These are phyloP conservation scores for Sesia apiformis DNA, from an alignment of 2,888 invertebrate species.

Conservation along the genomic window DNA sequence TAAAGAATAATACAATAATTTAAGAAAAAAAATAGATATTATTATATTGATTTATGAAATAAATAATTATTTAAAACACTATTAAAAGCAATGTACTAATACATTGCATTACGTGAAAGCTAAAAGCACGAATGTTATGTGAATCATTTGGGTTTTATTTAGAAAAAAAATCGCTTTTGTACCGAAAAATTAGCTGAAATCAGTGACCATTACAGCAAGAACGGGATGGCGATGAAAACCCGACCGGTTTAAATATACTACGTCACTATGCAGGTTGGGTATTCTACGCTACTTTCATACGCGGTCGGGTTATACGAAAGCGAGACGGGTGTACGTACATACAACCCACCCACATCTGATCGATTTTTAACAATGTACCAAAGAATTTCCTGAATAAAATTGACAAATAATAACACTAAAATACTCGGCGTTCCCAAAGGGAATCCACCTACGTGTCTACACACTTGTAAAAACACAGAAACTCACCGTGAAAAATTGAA, in stretches of 20 bases:
- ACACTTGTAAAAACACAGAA: constrained; percentile 29
- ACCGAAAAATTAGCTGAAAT: constrained; percentile 11
- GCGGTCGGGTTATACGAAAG: constrained; percentile 50
- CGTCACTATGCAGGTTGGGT: constrained; percentile 33
- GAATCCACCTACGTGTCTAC: constrained; percentile 18
- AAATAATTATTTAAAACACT: no score
- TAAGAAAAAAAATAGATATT: no score
- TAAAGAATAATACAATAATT: no score
- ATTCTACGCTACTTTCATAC: constrained; percentile 48
- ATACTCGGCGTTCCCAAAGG: constrained; percentile 13
- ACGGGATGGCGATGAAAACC: constrained; percentile 37
- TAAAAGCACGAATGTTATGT: no score
- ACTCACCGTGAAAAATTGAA: constrained; percentile 60
- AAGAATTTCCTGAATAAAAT: constrained; percentile 25
- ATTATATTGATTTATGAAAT: no score
- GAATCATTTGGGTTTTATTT: neutral
- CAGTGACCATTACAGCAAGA: constrained; percentile 28
- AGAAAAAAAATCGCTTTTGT: neutral
- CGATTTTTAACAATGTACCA: constrained; percentile 61
- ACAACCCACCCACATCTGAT: constrained; percentile 68
- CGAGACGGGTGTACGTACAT: constrained; percentile 29
- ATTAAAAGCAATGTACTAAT: no score
- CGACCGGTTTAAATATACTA: constrained; percentile 33
- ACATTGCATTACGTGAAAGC: no score
- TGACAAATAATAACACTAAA: constrained; percentile 17